Percentiles rank a stretch among this genome's conserved stretches.
Evolutionary conservation across 2,888 invertebrate genomes (phyloP).

Genomic region (Nasonia oneida): DNA sequence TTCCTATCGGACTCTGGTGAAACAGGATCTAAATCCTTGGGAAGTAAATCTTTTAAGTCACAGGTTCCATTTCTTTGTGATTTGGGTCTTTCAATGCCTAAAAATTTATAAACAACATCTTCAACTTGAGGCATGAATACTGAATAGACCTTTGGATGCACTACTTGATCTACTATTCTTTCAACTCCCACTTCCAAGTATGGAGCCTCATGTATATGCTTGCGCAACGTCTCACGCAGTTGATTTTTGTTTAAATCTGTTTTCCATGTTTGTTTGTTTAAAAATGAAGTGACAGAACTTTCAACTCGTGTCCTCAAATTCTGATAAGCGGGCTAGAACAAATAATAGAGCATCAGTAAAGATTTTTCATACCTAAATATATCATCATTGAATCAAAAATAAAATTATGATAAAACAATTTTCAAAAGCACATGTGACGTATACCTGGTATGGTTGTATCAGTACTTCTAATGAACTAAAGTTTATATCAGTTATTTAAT

Average conservation of each 20-base stretch:
- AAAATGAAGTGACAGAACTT: conserved; percentile 90
- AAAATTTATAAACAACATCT: conserved; percentile 92
- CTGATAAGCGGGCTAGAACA: conserved; percentile 91
- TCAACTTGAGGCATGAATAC: conserved; percentile 95
- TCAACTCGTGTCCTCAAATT: conserved; percentile 95
- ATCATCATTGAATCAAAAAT: conserved; percentile 12
- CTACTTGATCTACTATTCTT: conserved; percentile 96
- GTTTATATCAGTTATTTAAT: not conserved
- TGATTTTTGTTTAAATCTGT: conserved; percentile 95
- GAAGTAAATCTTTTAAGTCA: conserved; percentile 83
- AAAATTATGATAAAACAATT: not conserved
- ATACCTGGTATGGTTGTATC: not conserved
- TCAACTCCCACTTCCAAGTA: conserved; percentile 95
- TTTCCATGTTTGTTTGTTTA: conserved; percentile 91
- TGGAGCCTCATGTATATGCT: conserved; percentile 94
- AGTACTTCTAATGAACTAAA: not conserved
- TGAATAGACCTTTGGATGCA: conserved; percentile 94
- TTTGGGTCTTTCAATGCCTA: conserved; percentile 89
- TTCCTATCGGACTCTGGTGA: conserved; percentile 89
- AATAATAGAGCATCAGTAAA: conserved; percentile 49
- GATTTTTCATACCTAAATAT: not conserved
- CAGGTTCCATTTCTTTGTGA: conserved; percentile 73
- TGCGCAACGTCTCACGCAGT: conserved; percentile 91
- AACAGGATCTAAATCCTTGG: conserved; percentile 89
- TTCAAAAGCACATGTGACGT: not conserved